A percentile compares a stretch with the other conserved stretches of the same genome.
Evolutionary conservation across 1,140 invertebrate genomes (phyloP).

Genomic region (Panagrolaimus sp.): DNA sequence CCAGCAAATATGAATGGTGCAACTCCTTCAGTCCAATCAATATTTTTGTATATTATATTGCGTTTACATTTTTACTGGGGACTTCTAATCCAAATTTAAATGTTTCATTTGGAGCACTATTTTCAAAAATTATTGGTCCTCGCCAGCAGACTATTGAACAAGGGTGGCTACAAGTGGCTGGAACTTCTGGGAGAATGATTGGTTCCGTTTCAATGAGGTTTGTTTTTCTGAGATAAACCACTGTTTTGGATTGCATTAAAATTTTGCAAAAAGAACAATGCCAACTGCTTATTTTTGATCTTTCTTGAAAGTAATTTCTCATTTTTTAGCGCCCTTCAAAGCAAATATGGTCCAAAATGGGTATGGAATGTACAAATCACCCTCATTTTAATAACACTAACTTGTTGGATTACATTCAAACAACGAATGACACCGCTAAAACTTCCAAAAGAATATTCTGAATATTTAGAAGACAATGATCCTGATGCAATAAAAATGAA

Average conservation of each 20-base stretch:
- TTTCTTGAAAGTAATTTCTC: background rate
- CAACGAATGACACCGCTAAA: background rate
- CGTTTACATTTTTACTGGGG: background rate
- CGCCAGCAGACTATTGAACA: slow-evolving; percentile 4
- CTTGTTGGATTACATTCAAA: background rate
- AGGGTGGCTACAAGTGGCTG: slow-evolving; percentile 15
- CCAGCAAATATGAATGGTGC: slow-evolving; percentile 13
- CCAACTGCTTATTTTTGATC: too few species aligned
- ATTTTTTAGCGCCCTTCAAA: background rate
- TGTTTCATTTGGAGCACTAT: slow-evolving; percentile 20
- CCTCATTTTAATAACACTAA: background rate
- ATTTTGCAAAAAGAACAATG: too few species aligned
- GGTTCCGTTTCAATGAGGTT: slow-evolving; percentile 29
- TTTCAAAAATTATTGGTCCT: slow-evolving; percentile 21
- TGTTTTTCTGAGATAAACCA: background rate
- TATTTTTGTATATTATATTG: background rate
- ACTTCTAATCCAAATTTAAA: background rate
- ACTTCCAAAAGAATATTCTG: background rate
- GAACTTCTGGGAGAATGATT: slow-evolving; percentile 20
- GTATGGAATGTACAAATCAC: slow-evolving; percentile 8
- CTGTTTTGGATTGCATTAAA: too few species aligned
- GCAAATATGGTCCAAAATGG: background rate
- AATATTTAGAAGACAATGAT: background rate
- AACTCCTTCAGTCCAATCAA: slow-evolving; percentile 5
- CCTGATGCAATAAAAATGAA: background rate